Conservation (phyloP, 2,113 vertebrate genomes). For the Saimiri boliviensis region DNA sequence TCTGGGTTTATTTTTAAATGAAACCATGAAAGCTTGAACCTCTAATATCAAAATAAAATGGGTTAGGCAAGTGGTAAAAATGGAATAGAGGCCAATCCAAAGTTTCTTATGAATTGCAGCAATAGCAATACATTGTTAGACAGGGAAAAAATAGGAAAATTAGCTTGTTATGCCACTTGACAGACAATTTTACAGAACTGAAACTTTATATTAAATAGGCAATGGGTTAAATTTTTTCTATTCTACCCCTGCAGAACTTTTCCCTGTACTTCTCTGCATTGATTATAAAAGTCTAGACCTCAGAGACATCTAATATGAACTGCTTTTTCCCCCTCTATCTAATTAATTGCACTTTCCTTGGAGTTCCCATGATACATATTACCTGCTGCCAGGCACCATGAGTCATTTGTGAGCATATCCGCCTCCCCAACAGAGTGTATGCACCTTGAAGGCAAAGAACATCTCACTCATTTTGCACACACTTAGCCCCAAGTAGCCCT, state of each 20-base stretch:
- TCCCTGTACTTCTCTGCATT: not conserved
- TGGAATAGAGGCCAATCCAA: not conserved
- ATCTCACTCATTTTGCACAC: not conserved
- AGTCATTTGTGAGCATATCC: not conserved
- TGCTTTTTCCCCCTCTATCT: not conserved
- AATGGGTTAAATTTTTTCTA: conserved; percentile 41
- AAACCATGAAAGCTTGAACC: not conserved
- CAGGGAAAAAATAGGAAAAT: not conserved
- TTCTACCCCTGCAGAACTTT: conserved; percentile 57
- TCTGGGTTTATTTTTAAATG: not conserved
- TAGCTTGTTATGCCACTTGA: not conserved
- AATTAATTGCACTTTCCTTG: not conserved
- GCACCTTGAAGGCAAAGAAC: conserved; percentile 33
- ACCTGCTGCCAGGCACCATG: not conserved
- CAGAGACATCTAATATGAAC: not conserved
- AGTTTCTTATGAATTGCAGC: not conserved
- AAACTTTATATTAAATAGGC: not conserved
- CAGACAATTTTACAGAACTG: not conserved
- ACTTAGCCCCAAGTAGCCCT: not conserved
- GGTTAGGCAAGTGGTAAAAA: not conserved
- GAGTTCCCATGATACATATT: not conserved
- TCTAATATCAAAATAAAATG: not conserved
- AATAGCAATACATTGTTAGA: not conserved
- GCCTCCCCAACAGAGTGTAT: not conserved
- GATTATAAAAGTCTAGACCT: not conserved